phyloP scores from a whole-genome alignment of 2,113 vertebrate species.

The Mirza zaza region DNA sequence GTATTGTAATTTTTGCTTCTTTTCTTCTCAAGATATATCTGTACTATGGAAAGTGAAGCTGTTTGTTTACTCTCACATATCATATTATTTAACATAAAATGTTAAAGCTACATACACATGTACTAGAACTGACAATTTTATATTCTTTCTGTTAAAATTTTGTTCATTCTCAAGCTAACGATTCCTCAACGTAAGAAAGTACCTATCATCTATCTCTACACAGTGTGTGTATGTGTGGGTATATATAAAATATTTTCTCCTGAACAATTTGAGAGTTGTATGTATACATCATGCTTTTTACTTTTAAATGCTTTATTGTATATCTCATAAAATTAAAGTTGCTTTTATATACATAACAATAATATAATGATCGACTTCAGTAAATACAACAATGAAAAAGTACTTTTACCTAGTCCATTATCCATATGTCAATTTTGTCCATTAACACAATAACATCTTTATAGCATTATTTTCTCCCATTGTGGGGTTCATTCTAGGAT shows the following conservation, averaged over 20 bases:
- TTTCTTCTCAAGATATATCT: not conserved
- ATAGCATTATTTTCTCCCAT: not conserved
- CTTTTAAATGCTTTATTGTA: not conserved
- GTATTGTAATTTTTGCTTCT: not conserved
- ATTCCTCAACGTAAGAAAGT: not conserved
- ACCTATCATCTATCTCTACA: not conserved
- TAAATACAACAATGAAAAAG: not conserved
- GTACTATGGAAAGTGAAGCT: not conserved
- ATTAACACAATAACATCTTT: not conserved
- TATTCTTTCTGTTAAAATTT: constrained; percentile 30
- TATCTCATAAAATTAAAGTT: not conserved
- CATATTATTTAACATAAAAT: constrained; percentile 21
- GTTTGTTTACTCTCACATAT: not conserved
- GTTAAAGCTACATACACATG: constrained; percentile 29
- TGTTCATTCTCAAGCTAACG: constrained; percentile 14
- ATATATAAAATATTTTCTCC: not conserved
- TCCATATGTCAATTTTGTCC: not conserved
- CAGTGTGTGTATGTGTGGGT: not conserved
- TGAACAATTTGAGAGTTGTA: not conserved
- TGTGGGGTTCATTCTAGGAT: not conserved
- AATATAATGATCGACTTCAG: not conserved
- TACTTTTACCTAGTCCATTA: not conserved
- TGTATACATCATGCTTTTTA: not conserved
- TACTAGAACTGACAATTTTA: not conserved
- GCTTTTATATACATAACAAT: not conserved